A percentile compares a stretch with the other conserved stretches of the same genome.
Conservation (phyloP, 2,888 invertebrate species). For the Phlogophora meticulosa region DNA sequence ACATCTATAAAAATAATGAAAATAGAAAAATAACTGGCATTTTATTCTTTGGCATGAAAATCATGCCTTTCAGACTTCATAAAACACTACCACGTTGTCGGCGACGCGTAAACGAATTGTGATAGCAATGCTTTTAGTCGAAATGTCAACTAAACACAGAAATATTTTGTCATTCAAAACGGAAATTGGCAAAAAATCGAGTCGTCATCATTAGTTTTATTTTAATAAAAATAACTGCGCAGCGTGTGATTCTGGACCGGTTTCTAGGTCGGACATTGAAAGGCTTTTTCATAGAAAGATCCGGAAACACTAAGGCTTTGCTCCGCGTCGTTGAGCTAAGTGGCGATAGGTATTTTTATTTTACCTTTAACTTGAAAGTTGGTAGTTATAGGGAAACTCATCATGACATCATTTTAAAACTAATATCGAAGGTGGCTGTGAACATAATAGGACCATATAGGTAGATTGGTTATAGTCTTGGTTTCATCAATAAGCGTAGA, state of each 20-base stretch:
- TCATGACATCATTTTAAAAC: not conserved
- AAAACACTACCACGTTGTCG: slow-evolving; percentile 44
- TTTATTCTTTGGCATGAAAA: slow-evolving; percentile 47
- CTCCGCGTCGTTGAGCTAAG: not conserved
- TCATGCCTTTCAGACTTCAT: slow-evolving; percentile 47
- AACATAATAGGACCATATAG: too few relatives aligned
- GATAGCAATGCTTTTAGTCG: slow-evolving; percentile 61
- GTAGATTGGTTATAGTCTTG: not conserved
- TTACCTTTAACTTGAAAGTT: not conserved
- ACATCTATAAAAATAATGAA: slow-evolving; percentile 46
- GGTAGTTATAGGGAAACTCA: too few relatives aligned
- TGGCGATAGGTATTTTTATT: not conserved
- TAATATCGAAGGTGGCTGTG: too few relatives aligned
- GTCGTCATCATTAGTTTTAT: slow-evolving; percentile 20
- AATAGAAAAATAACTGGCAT: slow-evolving; percentile 39
- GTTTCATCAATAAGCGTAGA: not conserved
- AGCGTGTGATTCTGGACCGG: slow-evolving; percentile 3
- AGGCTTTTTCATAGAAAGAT: slow-evolving; percentile 6
- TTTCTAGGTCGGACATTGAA: slow-evolving; percentile 3
- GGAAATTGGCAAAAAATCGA: slow-evolving; percentile 15
- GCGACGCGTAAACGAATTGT: slow-evolving; percentile 49
- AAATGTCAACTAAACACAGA: slow-evolving; percentile 51
- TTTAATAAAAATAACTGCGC: slow-evolving; percentile 9
- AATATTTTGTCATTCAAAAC: slow-evolving; percentile 24
- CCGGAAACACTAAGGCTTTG: slow-evolving; percentile 13